phyloP scores from a whole-genome alignment of 53 echinoderm and acorn worm genomes.

The Echinarachnius parma region DNA sequence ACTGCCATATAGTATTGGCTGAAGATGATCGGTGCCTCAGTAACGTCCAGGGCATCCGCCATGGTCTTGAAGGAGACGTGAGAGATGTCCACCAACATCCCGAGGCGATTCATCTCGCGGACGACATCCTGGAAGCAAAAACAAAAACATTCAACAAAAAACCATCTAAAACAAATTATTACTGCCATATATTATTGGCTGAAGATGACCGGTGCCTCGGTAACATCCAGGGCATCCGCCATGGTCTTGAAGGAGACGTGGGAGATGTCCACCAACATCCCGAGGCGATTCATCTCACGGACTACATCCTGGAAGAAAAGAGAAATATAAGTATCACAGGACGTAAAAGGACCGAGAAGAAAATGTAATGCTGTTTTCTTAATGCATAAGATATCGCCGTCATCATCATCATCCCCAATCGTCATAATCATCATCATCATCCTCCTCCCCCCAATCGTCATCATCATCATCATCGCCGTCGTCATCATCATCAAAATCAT shows the following conservation, averaged over 20 bases:
- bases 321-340: no score
- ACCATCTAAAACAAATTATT: neutral
- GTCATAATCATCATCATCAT: no score
- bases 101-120: slow-evolving; percentile 73
- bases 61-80: slow-evolving; percentile 66
- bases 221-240: slow-evolving; percentile 46
- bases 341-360: no score
- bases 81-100: slow-evolving; percentile 70
- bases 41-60: slow-evolving; percentile 54
- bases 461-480: no score
- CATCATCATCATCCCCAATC: no score
- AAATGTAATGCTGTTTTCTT: no score
- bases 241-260: slow-evolving; percentile 64
- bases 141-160: neutral
- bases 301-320: slow-evolving; percentile 52
- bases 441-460: no score
- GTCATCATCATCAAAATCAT: no score
- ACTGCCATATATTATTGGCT: neutral
- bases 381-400: no score
- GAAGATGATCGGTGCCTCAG: slow-evolving; percentile 63
- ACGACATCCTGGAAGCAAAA: slow-evolving; percentile 52
- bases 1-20: no score
- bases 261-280: slow-evolving; percentile 65
- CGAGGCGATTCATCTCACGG: slow-evolving; percentile 70
- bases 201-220: slow-evolving; percentile 44